Evolutionary conservation across 2,113 vertebrate species (phyloP).

Genomic region (Brienomyrus brachyistius): DNA sequence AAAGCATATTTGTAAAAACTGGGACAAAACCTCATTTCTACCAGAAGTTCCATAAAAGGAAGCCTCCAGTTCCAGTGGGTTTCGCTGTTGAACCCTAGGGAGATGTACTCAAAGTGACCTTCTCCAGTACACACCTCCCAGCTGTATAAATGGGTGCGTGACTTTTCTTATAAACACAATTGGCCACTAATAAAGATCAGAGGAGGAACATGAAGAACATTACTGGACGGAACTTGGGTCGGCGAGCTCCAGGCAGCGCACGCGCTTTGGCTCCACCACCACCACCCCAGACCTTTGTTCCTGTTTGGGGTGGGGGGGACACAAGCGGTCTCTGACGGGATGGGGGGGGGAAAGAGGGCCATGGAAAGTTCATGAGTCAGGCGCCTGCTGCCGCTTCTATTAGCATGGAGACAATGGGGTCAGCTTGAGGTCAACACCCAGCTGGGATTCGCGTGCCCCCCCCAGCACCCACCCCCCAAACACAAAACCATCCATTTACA

Average conservation of each 20-base stretch:
- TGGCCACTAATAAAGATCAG: neutral
- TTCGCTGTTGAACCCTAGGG: neutral
- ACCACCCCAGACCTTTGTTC: conserved; percentile 26
- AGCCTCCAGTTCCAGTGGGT: neutral
- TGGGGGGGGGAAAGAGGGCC: conserved; percentile 47
- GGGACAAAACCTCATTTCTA: neutral
- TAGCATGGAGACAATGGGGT: conserved; percentile 72
- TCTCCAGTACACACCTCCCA: neutral
- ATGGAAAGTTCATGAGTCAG: conserved; percentile 70
- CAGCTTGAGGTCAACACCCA: conserved; percentile 68
- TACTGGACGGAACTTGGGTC: neutral
- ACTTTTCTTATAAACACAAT: neutral
- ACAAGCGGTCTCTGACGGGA: neutral
- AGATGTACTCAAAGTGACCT: neutral
- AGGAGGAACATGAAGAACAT: neutral
- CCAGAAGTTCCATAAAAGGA: neutral
- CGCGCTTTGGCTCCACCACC: neutral
- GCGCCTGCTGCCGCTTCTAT: conserved; percentile 68
- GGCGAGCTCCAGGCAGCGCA: neutral
- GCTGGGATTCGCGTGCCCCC: conserved; percentile 66
- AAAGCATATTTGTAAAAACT: neutral
- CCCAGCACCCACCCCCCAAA: conserved; percentile 53
- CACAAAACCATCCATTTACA: conserved; percentile 38
- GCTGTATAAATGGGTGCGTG: neutral
- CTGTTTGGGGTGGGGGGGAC: conserved; percentile 30